Base-by-base conservation (phyloP, 2,797 vertebrate genomes). In the Linurgus olivaceus region DNA sequence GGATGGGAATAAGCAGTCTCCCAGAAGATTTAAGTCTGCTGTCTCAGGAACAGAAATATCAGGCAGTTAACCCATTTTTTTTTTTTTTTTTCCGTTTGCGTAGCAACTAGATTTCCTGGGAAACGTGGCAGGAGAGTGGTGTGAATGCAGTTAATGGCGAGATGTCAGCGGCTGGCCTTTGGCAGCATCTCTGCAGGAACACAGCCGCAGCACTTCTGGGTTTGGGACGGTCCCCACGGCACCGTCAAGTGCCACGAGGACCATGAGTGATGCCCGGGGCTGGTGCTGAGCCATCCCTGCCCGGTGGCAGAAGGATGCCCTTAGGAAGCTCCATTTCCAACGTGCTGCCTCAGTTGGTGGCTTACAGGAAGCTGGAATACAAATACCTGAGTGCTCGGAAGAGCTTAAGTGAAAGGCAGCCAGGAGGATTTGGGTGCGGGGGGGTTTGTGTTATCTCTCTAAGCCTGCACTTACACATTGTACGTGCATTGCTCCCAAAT, bases 71-170 rank as follows among this genome's bases (percentile, higher is more conserved):
- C 29, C 33, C 21, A 1, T 45, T 25, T 52, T 47, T 47, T 50
- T 26, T 51, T 35, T 31, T 35, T 47, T 57, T 35, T 25, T 14
- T 12, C 3, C 50, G 13, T 57, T 58, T 65, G 37, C 58, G 3
- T 93, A 91, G 92, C 91, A 93, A 78, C 92, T 80, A 58, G 40
- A 93, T 91, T 93, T 92, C 91, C 92, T 29, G 47, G 89, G 94
- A 93, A 93, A 91, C 51, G 33, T 92, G 92, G 57, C 71, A 80
- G 68, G 38, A 77, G 78, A 37, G 25, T 8, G 47, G 45, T 20
- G 57, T 73, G 86, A 94, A 80, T 62, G 68, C 75, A 55, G 44
- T 57, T 74, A 42, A 55, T 52, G 57, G 84, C 1, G 5, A 71
- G 78, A 33, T 92, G 67, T 66, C 52, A 28, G 84, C 35, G 75